Conservation (phyloP, 2,113 vertebrate genomes). For the Eulemur rufifrons region DNA sequence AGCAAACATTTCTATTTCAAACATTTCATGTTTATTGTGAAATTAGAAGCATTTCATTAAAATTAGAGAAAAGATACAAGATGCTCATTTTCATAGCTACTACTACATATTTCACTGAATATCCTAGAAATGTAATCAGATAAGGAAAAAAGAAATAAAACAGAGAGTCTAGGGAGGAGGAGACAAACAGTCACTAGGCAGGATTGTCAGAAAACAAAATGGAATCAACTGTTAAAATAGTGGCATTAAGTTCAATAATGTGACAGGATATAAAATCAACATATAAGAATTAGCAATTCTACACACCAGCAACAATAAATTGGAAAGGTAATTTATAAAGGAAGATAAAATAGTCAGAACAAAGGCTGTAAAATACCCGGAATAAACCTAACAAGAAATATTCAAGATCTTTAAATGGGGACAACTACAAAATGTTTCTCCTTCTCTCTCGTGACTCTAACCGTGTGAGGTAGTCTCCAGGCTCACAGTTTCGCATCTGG, state of each 20-base stretch:
- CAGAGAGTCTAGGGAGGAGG: not conserved
- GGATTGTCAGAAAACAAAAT: not conserved
- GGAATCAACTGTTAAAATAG: slow-evolving; percentile 7
- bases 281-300: not conserved
- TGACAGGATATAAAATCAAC: not conserved
- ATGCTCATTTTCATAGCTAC: not conserved
- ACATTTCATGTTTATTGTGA: not conserved
- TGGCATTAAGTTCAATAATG: not conserved
- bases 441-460: not conserved
- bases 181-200: not conserved
- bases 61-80: not conserved
- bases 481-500: too few species aligned
- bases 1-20: not conserved
- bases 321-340: not conserved
- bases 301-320: not conserved
- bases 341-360: not conserved
- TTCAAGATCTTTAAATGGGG: not conserved
- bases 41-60: not conserved
- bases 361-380: not conserved
- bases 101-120: not conserved
- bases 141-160: slow-evolving; percentile 1
- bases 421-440: not conserved
- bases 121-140: not conserved
- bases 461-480: not conserved
- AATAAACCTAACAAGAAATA: slow-evolving; percentile 21